Evolutionary conservation across 2,888 invertebrate species (phyloP).

Genomic region (Agrochola macilenta): DNA sequence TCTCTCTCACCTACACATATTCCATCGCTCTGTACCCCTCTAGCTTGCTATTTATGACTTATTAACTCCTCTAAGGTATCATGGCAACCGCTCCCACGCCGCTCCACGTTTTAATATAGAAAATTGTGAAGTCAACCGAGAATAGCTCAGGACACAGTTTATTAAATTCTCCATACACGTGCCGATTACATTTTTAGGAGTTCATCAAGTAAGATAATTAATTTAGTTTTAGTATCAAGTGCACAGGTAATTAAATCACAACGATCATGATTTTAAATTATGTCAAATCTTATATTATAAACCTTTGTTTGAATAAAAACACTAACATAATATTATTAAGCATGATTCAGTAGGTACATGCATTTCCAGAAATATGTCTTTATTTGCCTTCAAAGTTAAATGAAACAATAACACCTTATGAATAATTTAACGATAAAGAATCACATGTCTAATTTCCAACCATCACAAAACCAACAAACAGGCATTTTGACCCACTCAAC

Average conservation of each 20-base stretch:
- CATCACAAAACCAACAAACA: not conserved
- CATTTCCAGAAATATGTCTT: not conserved
- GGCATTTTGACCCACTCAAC: not conserved
- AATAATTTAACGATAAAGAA: not conserved
- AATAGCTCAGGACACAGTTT: slow-evolving; percentile 83
- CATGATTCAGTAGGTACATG: not conserved
- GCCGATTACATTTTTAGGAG: slow-evolving; percentile 53
- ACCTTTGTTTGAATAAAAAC: not conserved
- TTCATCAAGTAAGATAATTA: slow-evolving; percentile 46
- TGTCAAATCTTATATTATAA: not conserved
- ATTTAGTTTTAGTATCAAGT: slow-evolving; percentile 5
- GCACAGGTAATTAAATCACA: slow-evolving; percentile 1
- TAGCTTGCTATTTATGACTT: slow-evolving; percentile 88
- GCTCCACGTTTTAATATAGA: slow-evolving; percentile 87
- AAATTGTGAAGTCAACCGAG: slow-evolving; percentile 87
- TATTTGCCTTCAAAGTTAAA: not conserved
- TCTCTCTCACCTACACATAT: slow-evolving; percentile 70
- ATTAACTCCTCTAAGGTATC: slow-evolving; percentile 90
- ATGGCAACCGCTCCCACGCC: slow-evolving; percentile 86
- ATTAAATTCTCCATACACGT: slow-evolving; percentile 85
- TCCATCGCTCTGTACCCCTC: slow-evolving; percentile 76
- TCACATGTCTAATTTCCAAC: not conserved
- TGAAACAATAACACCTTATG: not conserved
- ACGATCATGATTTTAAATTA: not conserved
- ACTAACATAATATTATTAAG: not conserved